Evolutionary conservation across 1,140 invertebrate species (phyloP).

Genomic region (Aphis gossypii): DNA sequence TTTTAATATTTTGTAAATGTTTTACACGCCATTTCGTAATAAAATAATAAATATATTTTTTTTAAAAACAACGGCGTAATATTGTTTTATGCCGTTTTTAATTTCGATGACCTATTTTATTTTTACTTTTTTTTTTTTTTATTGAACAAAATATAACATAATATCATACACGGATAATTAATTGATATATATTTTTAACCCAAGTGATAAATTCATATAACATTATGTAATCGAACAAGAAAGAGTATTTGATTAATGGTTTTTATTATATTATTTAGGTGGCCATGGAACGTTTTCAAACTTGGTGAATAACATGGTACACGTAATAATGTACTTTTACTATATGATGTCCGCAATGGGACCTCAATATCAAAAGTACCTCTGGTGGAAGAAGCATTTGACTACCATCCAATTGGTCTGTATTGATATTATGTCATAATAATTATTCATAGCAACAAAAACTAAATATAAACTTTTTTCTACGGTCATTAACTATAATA

Average conservation of each 20-base stretch:
- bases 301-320: conserved; percentile 91
- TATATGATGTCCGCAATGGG: conserved; percentile 92
- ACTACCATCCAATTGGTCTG: conserved; percentile 87
- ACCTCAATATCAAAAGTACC: conserved; percentile 86
- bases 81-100: not conserved
- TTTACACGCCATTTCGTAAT: not conserved
- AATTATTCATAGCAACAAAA: not conserved
- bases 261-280: conserved; percentile 67
- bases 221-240: not conserved
- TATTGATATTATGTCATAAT: not conserved
- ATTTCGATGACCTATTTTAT: not conserved
- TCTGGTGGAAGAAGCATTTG: conserved; percentile 96
- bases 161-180: not conserved
- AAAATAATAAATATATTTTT: not conserved
- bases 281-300: conserved; percentile 92
- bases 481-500: not conserved
- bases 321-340: conserved; percentile 93
- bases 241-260: not conserved
- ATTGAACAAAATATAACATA: not conserved
- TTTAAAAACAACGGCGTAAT: not conserved
- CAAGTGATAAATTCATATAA: not conserved
- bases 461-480: not conserved
- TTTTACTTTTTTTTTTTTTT: not conserved
- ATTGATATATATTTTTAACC: not conserved
- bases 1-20: not conserved